Evolutionary conservation across 2,888 invertebrate species (phyloP), one percentile per base, ranked within the genome.

Genomic region (Carpatolechia fugitivella): DNA sequence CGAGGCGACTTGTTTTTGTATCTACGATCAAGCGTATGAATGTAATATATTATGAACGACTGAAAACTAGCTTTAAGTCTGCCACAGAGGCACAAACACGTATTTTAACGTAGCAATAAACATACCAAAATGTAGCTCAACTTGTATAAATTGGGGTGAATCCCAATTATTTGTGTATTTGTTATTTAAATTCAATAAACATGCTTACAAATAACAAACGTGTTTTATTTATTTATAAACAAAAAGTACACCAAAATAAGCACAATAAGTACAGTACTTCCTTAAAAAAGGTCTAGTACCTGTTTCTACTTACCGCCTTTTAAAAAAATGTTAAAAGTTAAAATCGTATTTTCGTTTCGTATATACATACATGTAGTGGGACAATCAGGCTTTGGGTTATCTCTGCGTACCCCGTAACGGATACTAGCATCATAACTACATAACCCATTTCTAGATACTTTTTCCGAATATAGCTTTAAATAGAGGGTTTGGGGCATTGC

Each of bases 41-140:
- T 57, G 51, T 47, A 46, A 51, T 14, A 35, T 50, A 49, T 65
- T 69, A 64, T 69, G 61, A 62, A 56, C 60, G 78, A 81, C 80
- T 80, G 81, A 78, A 60, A 58, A 31, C 41, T 66, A 66, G 63
- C 49, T 57, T 56, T 68, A 68, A 67, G 67, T 56, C 54, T 14
- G 68, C 67, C 64, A 60, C 6, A 8, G 10, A 52, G 47, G 41
- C 40, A 52, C 47, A 54, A 48, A 48, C 30, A n/a, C 41, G 41
- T 52, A 44, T 72, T 60, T 62, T 56, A 70, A 69, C 16, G 16
- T 52, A 41, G 47, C 14, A 50, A 44, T 50, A 72, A 44, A 72
- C 63, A 56, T 75, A 82, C 85, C 80, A 85, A 85, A 75, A 67
- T 72, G 74, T 80, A 84, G 85, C 85, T 85, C 85, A 85, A 85